Conservation (phyloP, 1,140 invertebrate genomes). For the Megathymus violae region DNA sequence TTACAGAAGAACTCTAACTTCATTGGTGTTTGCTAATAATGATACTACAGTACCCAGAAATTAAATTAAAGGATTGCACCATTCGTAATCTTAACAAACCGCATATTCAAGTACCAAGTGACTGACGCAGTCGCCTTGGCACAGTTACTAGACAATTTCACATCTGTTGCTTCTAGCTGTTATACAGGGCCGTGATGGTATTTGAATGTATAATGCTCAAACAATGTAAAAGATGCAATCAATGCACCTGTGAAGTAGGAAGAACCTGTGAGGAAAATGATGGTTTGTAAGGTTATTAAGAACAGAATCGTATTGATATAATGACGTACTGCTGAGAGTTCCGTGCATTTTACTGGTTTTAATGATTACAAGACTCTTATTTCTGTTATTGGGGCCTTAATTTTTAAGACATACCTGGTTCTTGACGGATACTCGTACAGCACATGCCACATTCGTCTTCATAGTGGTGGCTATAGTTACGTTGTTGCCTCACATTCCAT, state of each 20-base stretch:
- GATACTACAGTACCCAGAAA: background rate
- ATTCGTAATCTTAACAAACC: background rate
- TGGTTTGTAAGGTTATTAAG: background rate
- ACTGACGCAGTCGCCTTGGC: slow-evolving; percentile 31
- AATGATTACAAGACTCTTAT: no score
- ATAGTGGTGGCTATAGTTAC: no score
- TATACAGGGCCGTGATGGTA: slow-evolving; percentile 29
- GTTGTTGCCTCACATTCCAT: no score
- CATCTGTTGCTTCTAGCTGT: slow-evolving; percentile 17
- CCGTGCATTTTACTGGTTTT: no score
- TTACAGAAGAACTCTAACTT: no score
- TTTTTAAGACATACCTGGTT: no score
- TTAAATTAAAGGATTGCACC: background rate
- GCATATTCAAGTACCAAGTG: slow-evolving; percentile 7
- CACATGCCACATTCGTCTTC: no score
- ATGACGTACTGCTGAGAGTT: no score
- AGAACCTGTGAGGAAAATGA: slow-evolving; percentile 6
- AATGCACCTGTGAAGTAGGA: slow-evolving; percentile 12
- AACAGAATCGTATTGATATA: no score
- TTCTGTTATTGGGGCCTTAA: no score
- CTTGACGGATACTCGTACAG: no score
- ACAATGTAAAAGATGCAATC: slow-evolving; percentile 23
- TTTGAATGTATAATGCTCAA: slow-evolving; percentile 22
- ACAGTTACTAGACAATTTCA: slow-evolving; percentile 31
- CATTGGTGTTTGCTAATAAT: no score